Evolutionary conservation across 2,797 vertebrate genomes (phyloP).

Genomic region (Hylomyscus alleni): DNA sequence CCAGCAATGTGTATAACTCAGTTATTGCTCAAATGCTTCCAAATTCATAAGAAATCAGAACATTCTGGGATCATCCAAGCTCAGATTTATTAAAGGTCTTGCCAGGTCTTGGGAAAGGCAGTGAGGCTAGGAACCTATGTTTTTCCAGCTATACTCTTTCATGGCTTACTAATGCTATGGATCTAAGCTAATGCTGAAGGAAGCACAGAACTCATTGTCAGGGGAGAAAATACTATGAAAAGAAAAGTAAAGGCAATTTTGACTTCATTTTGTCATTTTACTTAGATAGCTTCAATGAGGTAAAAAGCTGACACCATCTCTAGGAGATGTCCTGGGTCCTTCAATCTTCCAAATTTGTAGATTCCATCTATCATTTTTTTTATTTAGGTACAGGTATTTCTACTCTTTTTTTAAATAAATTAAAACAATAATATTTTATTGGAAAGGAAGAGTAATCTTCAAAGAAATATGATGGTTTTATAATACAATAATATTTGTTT

Average conservation of each 20-base stretch:
- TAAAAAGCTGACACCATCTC: neutral
- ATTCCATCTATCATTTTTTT: neutral
- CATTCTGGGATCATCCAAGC: neutral
- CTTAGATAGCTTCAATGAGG: neutral
- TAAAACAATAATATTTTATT: neutral
- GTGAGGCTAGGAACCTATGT: neutral
- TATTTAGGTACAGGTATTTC: neutral
- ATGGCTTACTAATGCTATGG: neutral
- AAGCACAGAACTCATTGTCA: neutral
- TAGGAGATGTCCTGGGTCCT: neutral
- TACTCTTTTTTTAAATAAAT: conserved; percentile 18
- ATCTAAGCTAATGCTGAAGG: neutral
- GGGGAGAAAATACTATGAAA: fast-evolving
- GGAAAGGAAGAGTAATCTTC: neutral
- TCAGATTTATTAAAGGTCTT: neutral
- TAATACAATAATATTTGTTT: neutral
- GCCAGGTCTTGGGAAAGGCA: neutral
- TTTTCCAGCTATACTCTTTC: neutral
- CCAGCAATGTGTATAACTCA: neutral
- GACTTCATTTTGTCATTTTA: neutral
- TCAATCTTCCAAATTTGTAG: neutral
- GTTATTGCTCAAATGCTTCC: neutral
- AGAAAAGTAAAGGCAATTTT: neutral
- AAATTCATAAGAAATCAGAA: conserved; percentile 18
- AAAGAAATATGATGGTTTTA: neutral